Conservation (phyloP, 30 jellyfish, hydroid and myxozoan genomes). For the Morbakka virulenta region DNA sequence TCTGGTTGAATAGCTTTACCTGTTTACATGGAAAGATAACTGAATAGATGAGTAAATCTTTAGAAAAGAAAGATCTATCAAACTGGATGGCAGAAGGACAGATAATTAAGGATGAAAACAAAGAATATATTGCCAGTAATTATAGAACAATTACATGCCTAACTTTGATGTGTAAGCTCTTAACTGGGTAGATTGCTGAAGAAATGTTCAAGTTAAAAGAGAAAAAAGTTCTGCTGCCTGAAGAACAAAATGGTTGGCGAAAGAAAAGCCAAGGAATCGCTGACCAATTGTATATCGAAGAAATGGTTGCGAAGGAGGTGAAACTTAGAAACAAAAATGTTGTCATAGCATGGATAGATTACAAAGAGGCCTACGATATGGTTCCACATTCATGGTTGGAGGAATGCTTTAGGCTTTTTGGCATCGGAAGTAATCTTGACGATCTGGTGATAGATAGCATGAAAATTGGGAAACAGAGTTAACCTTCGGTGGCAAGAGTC, state of each 20-base stretch:
- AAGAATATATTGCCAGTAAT: too few relatives aligned
- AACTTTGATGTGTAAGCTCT: too few relatives aligned
- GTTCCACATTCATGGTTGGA: constrained; percentile 25
- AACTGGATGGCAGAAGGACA: too few relatives aligned
- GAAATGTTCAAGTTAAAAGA: too few relatives aligned
- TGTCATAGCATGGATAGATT: neutral
- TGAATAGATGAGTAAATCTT: too few relatives aligned
- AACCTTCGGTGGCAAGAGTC: neutral
- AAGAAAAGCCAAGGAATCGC: neutral
- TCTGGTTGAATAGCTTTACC: too few relatives aligned
- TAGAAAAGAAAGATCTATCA: too few relatives aligned
- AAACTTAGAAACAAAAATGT: neutral
- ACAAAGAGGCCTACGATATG: constrained; percentile 14
- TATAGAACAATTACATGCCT: too few relatives aligned
- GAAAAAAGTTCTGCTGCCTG: too few relatives aligned
- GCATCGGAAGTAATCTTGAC: neutral
- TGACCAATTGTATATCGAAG: neutral
- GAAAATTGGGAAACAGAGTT: constrained; percentile 8
- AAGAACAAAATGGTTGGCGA: neutral
- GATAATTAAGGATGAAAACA: too few relatives aligned
- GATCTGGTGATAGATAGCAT: neutral
- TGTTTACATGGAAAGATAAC: too few relatives aligned
- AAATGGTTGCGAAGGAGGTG: neutral
- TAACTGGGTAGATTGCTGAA: too few relatives aligned
- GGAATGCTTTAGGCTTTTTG: neutral